Conservation (phyloP, 1,140 invertebrate genomes). For the Papilio xuthus region DNA sequence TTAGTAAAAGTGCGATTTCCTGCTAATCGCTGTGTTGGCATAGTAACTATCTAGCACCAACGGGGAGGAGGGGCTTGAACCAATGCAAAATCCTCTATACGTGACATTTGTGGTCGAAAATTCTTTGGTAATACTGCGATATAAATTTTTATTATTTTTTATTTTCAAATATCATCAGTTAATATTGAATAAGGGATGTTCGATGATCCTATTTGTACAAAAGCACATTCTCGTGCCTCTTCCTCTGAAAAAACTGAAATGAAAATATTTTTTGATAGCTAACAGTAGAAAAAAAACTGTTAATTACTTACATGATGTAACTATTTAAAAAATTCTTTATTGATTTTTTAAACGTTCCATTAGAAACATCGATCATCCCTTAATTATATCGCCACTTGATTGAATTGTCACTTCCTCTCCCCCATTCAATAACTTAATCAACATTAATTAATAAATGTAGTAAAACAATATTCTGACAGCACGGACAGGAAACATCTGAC, state of each 20-base stretch:
- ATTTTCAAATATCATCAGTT: neutral
- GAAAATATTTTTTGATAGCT: too few relatives aligned
- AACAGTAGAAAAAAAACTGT: too few relatives aligned
- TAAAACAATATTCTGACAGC: slow-evolving; percentile 11
- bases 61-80: slow-evolving; percentile 52
- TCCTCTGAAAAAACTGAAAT: too few relatives aligned
- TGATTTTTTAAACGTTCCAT: too few relatives aligned
- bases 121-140: slow-evolving; percentile 33
- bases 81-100: slow-evolving; percentile 20
- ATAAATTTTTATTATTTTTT: neutral
- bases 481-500: slow-evolving; percentile 20
- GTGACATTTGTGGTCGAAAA: slow-evolving; percentile 10
- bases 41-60: slow-evolving; percentile 72
- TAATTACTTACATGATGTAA: neutral
- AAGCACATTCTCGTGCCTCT: neutral
- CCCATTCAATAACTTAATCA: slow-evolving; percentile 30
- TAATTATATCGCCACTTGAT: slow-evolving; percentile 31
- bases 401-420: slow-evolving; percentile 36
- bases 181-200: neutral
- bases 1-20: slow-evolving; percentile 12
- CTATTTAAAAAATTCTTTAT: too few relatives aligned
- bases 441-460: slow-evolving; percentile 22
- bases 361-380: neutral
- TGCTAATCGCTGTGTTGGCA: slow-evolving; percentile 47
- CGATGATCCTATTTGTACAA: neutral